These are phyloP conservation scores for Drosophila ogumai DNA, from an alignment of 1,140 invertebrate genomes.

Conservation along the genomic window DNA sequence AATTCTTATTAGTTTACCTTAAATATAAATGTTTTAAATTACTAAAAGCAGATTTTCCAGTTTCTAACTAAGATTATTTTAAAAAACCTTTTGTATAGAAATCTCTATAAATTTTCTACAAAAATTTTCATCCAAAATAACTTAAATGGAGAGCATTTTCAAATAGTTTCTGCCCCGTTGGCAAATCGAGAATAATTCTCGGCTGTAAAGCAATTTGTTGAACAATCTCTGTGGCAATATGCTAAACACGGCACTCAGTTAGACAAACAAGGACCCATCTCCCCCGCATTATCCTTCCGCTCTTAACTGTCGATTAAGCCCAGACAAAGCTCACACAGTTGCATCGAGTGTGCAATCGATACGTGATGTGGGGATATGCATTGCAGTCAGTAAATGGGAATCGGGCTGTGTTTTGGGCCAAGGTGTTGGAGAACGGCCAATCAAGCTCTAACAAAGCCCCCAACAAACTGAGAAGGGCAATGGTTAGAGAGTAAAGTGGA, in stretches of 20 bases:
- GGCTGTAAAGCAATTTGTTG: conserved; percentile 40
- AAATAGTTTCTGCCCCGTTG: neutral
- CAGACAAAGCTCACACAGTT: conserved; percentile 22
- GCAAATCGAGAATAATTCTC: conserved; percentile 22
- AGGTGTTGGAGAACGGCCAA: conserved; percentile 58
- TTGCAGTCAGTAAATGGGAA: conserved; percentile 10
- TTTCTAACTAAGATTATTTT: neutral
- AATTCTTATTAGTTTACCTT: neutral
- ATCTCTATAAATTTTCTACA: neutral
- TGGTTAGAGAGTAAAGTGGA: neutral
- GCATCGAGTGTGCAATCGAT: conserved; percentile 40
- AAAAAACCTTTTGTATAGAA: neutral
- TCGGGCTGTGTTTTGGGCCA: neutral
- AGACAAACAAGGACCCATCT: conserved; percentile 30
- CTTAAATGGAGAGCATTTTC: neutral
- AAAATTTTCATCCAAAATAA: neutral
- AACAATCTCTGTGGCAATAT: conserved; percentile 44
- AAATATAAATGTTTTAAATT: neutral
- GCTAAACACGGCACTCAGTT: conserved; percentile 50
- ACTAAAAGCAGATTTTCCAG: too few species aligned
- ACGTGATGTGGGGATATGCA: neutral
- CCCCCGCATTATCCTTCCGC: neutral
- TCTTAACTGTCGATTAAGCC: conserved; percentile 39
- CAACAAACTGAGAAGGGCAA: neutral
- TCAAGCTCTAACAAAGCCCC: conserved; percentile 17